Evolutionary conservation across 2,797 vertebrate genomes (phyloP).

Genomic region (Melanitta fusca): DNA sequence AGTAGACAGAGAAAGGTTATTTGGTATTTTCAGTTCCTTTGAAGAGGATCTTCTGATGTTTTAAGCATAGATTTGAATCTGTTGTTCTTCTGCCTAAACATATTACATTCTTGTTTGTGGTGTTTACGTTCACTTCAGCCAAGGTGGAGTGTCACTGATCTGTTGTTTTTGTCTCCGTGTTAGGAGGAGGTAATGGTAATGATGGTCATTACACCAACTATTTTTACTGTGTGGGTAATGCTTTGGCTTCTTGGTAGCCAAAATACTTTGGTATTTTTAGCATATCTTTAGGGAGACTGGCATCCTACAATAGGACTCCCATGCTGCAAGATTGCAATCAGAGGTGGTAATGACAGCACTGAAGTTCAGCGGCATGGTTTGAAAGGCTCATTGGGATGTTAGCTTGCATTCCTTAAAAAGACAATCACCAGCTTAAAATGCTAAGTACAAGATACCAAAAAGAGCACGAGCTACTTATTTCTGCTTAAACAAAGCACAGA

Average conservation of each 20-base stretch:
- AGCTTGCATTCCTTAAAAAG: conserved; percentile 37
- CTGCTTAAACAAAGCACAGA: neutral
- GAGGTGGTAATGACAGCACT: conserved; percentile 38
- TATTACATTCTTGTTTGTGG: neutral
- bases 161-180: neutral
- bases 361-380: conserved; percentile 4
- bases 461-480: neutral
- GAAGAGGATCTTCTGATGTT: neutral
- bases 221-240: conserved; percentile 42
- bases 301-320: neutral
- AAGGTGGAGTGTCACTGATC: neutral
- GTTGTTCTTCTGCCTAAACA: neutral
- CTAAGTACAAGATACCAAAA: neutral
- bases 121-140: neutral
- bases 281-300: conserved; percentile 31
- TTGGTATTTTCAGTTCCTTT: neutral
- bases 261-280: conserved; percentile 64
- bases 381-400: conserved; percentile 42
- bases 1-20: neutral
- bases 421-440: conserved; percentile 14
- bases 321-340: neutral
- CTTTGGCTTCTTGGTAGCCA: conserved; percentile 35
- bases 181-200: conserved; percentile 16
- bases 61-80: neutral
- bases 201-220: neutral